phyloP scores from a whole-genome alignment of 2,888 invertebrate species.

The Caenorhabditis sp. region DNA sequence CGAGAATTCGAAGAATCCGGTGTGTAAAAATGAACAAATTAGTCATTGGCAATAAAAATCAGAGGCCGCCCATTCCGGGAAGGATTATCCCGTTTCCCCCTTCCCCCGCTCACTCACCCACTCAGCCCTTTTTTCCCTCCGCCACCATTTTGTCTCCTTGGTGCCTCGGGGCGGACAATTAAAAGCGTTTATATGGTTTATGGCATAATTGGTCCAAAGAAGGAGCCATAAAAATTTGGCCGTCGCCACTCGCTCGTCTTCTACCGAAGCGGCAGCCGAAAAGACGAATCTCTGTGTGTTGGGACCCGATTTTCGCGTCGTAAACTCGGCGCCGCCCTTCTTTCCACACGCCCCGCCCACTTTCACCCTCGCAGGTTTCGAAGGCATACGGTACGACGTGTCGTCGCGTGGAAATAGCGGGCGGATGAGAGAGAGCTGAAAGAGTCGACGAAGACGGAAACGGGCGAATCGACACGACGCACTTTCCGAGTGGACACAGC shows the following conservation, averaged over 20 bases:
- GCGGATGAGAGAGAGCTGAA: constrained; percentile 42
- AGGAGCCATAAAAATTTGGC: constrained; percentile 56
- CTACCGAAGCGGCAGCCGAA: not conserved
- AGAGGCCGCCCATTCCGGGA: no score
- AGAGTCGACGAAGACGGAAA: constrained; percentile 11
- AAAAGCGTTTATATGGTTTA: constrained; percentile 49
- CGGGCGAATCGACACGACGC: constrained; percentile 35
- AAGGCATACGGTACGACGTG: constrained; percentile 31
- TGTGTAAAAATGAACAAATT: not conserved
- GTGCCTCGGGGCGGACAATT: constrained; percentile 25
- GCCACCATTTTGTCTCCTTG: not conserved
- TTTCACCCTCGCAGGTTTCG: constrained; percentile 35
- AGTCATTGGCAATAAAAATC: constrained; percentile 17
- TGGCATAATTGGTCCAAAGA: constrained; percentile 60
- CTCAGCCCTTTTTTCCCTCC: constrained; percentile 8
- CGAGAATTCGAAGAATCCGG: not conserved
- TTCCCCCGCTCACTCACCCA: no score
- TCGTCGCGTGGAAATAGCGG: constrained; percentile 37
- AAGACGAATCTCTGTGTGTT: constrained; percentile 12
- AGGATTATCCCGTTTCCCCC: constrained; percentile 2
- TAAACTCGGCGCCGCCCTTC: constrained; percentile 40
- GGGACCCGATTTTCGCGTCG: constrained; percentile 55
- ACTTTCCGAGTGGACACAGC: constrained; percentile 58
- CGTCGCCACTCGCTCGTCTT: not conserved
- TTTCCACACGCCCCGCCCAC: constrained; percentile 28